Evolutionary conservation across 1,140 invertebrate genomes (phyloP), one percentile per base, ranked within the genome.

Genomic region (Microplitis demolitor): DNA sequence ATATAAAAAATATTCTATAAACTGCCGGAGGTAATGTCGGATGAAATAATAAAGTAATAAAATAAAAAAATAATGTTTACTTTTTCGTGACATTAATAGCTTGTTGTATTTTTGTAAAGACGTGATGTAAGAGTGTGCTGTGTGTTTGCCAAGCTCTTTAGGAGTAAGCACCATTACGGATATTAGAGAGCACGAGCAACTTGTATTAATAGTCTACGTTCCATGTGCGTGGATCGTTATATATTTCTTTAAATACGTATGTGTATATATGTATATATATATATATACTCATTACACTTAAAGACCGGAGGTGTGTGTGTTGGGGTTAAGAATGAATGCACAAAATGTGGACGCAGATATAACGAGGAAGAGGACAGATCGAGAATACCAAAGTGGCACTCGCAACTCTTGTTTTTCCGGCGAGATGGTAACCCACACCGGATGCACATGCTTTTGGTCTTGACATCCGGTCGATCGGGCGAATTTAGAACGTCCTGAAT

Each of bases 381-480:
- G 66, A 31, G 66, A 67, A 67, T 67, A 67, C 66, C 66, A 67
- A 67, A 67, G 66, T 67, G 66, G 16, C 66, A 53, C 66, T 67
- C 66, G 6, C 50, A 24, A n/a, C n/a, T 66, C 50, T 67, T 67
- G 50, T 67, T 67, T 67, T 67, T 53, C 50, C 50, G 45, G 62
- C 14, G 62, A 50, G 39, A 54, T 67, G 66, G 66, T 67, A 67
- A 67, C 24, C 51, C 66, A 67, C 66, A 67, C 66, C 66, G 66
- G 66, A 67, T 67, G 66, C 66, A 67, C 51, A 67, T 67, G 66
- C 66, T 54, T 67, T 67, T 53, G 66, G 66, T 67, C 66, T 54
- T 39, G 4, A 53, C 51, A 64, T 64, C 62, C 62, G 62, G 37
- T 64, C 62, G 62, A 64, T 54, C 31, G 66, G 24, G 45, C 51